Percentiles rank a stretch among this genome's conserved stretches.
These are phyloP conservation scores for Zosterops hypoxanthus DNA, from an alignment of 2,113 vertebrate genomes.

Conservation along the genomic window DNA sequence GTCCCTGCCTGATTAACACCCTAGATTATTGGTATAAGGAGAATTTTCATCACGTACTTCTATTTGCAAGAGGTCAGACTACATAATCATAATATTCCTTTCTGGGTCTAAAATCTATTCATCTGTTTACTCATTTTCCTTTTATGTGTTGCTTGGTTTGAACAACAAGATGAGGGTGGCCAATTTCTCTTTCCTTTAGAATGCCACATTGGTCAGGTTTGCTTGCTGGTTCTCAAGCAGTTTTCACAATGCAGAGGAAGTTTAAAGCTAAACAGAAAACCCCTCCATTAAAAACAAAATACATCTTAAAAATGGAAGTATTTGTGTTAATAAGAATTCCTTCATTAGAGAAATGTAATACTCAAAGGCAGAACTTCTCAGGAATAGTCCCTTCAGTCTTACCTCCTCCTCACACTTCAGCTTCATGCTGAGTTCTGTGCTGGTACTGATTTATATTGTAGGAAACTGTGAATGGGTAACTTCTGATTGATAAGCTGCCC, in stretches of 20 bases:
- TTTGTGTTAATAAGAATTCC: constrained; percentile 3
- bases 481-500: neutral
- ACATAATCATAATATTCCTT: constrained; percentile 8
- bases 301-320: neutral
- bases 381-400: neutral
- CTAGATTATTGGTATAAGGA: neutral
- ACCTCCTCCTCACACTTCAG: neutral
- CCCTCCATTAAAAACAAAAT: neutral
- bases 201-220: neutral
- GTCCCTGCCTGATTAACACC: constrained; percentile 27
- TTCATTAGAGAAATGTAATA: neutral
- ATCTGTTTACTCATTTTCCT: constrained; percentile 24
- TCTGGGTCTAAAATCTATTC: constrained; percentile 34
- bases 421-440: neutral
- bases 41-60: neutral
- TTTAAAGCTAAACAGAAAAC: constrained; percentile 30
- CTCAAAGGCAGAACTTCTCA: neutral
- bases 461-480: neutral
- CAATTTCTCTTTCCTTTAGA: neutral
- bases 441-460: neutral
- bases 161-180: neutral
- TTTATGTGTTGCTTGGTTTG: neutral
- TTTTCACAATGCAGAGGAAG: constrained; percentile 50
- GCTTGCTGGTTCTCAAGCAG: constrained; percentile 16
- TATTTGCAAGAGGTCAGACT: neutral